A percentile compares a stretch with the other conserved stretches of the same genome.
phyloP scores from a whole-genome alignment of 2,888 invertebrate species.

The Leptinotarsa peninsularis region DNA sequence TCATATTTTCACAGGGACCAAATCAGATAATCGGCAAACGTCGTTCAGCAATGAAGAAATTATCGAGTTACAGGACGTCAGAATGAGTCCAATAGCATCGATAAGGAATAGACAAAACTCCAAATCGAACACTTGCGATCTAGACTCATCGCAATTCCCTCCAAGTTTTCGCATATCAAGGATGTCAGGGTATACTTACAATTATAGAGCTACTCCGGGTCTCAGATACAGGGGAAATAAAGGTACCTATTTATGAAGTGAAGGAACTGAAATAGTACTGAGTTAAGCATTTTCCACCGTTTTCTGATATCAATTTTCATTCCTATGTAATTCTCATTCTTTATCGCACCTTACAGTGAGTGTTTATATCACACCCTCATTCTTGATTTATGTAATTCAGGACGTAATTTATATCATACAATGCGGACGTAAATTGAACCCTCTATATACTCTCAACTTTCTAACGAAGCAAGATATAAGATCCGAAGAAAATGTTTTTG shows the following conservation, averaged over 20 bases:
- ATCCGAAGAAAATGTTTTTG: too few relatives aligned
- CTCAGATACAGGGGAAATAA: constrained; percentile 70
- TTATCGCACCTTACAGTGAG: too few relatives aligned
- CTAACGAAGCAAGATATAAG: too few relatives aligned
- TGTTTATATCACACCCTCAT: too few relatives aligned
- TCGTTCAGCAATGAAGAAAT: constrained; percentile 75
- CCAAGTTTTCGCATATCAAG: constrained; percentile 81
- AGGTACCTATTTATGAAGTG: constrained; percentile 57
- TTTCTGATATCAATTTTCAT: too few relatives aligned
- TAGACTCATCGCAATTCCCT: constrained; percentile 75
- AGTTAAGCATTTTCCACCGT: too few relatives aligned
- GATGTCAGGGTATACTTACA: constrained; percentile 70
- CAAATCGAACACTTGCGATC: constrained; percentile 64
- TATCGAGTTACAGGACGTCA: constrained; percentile 89
- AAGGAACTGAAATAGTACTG: too few relatives aligned
- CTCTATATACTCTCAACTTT: too few relatives aligned
- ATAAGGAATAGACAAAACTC: constrained; percentile 76
- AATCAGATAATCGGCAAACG: constrained; percentile 36
- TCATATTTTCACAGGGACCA: constrained; percentile 58
- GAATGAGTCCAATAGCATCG: constrained; percentile 87
- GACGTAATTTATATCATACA: too few relatives aligned
- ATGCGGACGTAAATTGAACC: too few relatives aligned
- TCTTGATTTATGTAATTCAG: too few relatives aligned
- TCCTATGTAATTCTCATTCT: too few relatives aligned
- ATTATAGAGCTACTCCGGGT: constrained; percentile 70